Conservation (phyloP, 2,113 vertebrate species). For the Ailurus styani region DNA sequence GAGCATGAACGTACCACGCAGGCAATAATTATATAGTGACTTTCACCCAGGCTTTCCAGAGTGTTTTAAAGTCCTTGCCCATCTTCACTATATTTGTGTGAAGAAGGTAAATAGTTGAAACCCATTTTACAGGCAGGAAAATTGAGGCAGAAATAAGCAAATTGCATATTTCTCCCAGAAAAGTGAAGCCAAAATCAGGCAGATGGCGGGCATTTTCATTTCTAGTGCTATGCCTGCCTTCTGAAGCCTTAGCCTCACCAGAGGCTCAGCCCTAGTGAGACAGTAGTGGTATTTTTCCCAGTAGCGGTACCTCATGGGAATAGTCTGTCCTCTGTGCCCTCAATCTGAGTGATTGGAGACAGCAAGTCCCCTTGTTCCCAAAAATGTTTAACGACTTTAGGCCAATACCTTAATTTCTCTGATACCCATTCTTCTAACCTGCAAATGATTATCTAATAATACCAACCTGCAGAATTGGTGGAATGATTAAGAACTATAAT, state of each 20-base stretch:
- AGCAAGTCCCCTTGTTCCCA: background rate
- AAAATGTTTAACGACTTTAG: background rate
- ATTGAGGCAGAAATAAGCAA: background rate
- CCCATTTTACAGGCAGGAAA: background rate
- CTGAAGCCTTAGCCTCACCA: background rate
- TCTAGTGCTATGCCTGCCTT: background rate
- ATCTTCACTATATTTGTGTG: background rate
- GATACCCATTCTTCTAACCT: background rate
- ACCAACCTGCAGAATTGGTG: no score
- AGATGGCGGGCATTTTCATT: background rate
- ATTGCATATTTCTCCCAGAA: background rate
- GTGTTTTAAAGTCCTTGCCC: background rate
- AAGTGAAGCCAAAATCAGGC: background rate
- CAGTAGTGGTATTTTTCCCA: no score
- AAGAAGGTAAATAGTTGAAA: background rate
- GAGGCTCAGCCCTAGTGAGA: fast-evolving
- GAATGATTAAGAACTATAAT: background rate
- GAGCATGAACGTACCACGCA: background rate
- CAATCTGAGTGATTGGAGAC: background rate
- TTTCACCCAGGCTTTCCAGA: background rate
- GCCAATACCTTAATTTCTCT: background rate
- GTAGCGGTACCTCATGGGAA: no score
- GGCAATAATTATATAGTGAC: background rate
- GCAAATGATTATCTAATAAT: background rate
- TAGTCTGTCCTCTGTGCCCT: background rate